Conservation (phyloP, 2,113 vertebrate genomes). For the Lathamus discolor region DNA sequence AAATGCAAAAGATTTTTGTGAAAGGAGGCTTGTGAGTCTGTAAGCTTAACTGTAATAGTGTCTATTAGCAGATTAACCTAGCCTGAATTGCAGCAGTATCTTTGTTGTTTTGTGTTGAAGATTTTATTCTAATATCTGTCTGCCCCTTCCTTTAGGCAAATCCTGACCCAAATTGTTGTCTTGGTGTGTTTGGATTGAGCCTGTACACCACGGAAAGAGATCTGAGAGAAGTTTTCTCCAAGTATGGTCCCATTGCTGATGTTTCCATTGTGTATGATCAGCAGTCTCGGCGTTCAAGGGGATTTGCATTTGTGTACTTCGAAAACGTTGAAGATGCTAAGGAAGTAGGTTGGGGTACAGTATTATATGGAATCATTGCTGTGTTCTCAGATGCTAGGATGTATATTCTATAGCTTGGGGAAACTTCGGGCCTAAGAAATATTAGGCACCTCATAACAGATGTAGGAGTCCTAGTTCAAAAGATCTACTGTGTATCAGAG, state of each 20-base stretch:
- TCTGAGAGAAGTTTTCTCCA: slow-evolving; percentile 93
- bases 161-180: slow-evolving; percentile 93
- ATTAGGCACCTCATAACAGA: neutral
- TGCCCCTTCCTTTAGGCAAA: slow-evolving; percentile 80
- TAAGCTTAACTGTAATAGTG: neutral
- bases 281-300: slow-evolving; percentile 92
- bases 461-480: neutral
- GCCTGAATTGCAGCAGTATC: neutral
- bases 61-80: neutral
- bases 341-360: slow-evolving; percentile 76
- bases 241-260: slow-evolving; percentile 90
- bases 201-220: slow-evolving; percentile 95
- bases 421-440: neutral
- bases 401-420: neutral
- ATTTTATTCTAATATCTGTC: neutral
- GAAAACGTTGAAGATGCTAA: slow-evolving; percentile 91
- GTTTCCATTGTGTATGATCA: slow-evolving; percentile 95
- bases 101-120: neutral
- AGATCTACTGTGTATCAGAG: neutral
- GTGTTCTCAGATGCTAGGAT: neutral
- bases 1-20: neutral
- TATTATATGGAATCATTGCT: neutral
- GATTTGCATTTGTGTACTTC: slow-evolving; percentile 96
- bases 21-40: neutral
- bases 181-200: slow-evolving; percentile 95